Conservation (phyloP, 1,140 invertebrate genomes). For the Diuraphis noxia region DNA sequence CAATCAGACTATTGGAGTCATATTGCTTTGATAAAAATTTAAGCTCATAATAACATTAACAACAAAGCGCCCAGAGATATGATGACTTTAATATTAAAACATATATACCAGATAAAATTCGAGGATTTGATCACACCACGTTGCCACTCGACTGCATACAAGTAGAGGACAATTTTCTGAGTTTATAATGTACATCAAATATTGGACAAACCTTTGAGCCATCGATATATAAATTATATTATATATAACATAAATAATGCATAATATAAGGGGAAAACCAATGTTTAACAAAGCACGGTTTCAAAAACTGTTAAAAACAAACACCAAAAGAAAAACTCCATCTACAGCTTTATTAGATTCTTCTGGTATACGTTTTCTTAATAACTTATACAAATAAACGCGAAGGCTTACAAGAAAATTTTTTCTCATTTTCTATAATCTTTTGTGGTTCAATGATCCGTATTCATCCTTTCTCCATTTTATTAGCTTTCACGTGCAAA, state of each 20-base stretch:
- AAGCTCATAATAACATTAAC: not conserved
- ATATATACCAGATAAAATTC: not conserved
- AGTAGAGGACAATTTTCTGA: not conserved
- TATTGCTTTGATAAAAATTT: not conserved
- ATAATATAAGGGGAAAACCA: not conserved
- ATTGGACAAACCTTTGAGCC: not conserved
- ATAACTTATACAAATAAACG: not conserved
- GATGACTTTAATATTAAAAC: not conserved
- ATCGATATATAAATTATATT: not conserved
- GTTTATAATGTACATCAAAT: not conserved
- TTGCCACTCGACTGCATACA: not conserved
- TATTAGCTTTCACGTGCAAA: conserved; percentile 17
- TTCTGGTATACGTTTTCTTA: not conserved
- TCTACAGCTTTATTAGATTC: not conserved
- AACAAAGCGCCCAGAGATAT: not conserved
- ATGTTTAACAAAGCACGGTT: not conserved
- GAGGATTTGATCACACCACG: not conserved
- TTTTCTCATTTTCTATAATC: not conserved
- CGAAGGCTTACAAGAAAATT: not conserved
- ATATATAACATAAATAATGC: too few relatives aligned
- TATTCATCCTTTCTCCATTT: conserved; percentile 33
- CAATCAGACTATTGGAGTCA: not conserved
- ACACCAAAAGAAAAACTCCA: not conserved
- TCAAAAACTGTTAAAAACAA: not conserved
- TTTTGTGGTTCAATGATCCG: conserved; percentile 36